Conservation (phyloP, 2,797 vertebrate genomes). For the Clarias fuscus region DNA sequence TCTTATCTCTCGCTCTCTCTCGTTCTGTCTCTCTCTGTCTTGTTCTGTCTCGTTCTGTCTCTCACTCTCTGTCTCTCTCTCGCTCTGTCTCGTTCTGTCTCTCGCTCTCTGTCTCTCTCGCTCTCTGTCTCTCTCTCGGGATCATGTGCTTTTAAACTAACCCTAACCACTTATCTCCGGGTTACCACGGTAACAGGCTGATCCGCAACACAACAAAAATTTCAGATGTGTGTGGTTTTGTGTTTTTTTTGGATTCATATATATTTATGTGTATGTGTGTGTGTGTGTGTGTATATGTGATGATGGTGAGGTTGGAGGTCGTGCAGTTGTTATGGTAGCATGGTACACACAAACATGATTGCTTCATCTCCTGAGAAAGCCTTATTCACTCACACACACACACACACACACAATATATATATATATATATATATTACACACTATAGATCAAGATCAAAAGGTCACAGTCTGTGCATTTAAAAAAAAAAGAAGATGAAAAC, state of each 20-base stretch:
- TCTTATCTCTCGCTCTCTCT: neutral
- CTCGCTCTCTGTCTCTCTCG: constrained; percentile 6
- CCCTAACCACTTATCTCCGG: constrained; percentile 44
- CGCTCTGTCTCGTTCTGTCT: neutral
- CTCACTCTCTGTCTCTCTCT: neutral
- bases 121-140: neutral
- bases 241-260: neutral
- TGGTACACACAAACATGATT: constrained; percentile 60
- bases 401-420: neutral
- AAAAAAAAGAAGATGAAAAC: neutral
- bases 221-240: constrained; percentile 49
- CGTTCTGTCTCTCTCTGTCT: neutral
- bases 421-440: neutral
- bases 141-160: constrained; percentile 33
- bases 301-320: constrained; percentile 63
- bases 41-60: constrained; percentile 2
- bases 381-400: neutral
- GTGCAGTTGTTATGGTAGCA: constrained; percentile 66
- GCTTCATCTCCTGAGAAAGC: constrained; percentile 56
- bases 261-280: neutral
- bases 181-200: constrained; percentile 64
- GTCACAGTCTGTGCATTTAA: neutral
- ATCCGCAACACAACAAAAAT: constrained; percentile 67
- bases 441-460: neutral
- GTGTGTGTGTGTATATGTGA: neutral